Evolutionary conservation across 2,113 vertebrate species (phyloP), one percentile per base, ranked within the genome.

Genomic region (Okapia johnstoni): DNA sequence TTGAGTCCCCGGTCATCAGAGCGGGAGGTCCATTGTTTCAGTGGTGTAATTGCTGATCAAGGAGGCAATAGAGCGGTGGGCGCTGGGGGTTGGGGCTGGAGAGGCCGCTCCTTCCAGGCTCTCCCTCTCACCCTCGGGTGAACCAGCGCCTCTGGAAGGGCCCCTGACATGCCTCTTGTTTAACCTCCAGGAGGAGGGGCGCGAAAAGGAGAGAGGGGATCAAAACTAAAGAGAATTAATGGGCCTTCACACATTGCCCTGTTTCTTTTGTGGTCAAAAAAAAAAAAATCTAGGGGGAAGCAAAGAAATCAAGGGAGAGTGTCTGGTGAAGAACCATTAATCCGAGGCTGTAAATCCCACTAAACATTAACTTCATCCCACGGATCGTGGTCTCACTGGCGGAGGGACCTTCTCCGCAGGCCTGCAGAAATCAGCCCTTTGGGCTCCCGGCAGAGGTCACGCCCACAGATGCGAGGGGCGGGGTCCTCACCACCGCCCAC

Each of bases 291-390:
- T 97, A 96, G 97, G 96, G 21, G 85, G 98, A 99, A 99, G 99
- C 96, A 97, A 98, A 89, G 55, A 90, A 98, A 98, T 98, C 66
- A 96, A 98, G 98, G 95, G 97, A 98, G 97, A 95, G 97, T 96
- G 97, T 97, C 95, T 98, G 94, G 94, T 97, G 98, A 98, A 98
- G 98, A 98, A 98, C 96, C 98, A 97, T 99, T 98, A 99, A 99
- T 98, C 98, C 98, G 98, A 98, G 98, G 99, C 98, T 99, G 99
- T 99, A 99, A 99, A 99, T 99, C 99, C 99, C 98, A 99, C 99
- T 98, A 99, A 99, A 99, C 99, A 99, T 99, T 99, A 99, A 99
- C 99, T 99, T 99, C 99, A 99, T 99, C 99, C 99, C 99, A 98
- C 98, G 99, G 99, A 99, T 99, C 99, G 99, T 99, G 98, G 98